Evolutionary conservation across 2,797 vertebrate species (phyloP), one percentile per base, ranked within the genome.

Genomic region (Chelonia mydas): DNA sequence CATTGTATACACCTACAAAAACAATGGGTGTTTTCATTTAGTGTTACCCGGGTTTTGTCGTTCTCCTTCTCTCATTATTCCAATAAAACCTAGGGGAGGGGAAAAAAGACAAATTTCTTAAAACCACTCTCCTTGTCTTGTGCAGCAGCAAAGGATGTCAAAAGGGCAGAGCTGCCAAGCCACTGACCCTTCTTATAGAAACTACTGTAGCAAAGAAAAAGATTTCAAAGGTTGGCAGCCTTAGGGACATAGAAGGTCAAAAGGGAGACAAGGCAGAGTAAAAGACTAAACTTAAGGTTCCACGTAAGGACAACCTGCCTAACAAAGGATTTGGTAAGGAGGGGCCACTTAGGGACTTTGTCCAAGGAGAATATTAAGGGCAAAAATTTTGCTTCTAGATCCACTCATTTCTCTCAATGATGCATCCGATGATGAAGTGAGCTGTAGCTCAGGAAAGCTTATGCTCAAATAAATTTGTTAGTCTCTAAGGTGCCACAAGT

Each of bases 151-250:
- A 41, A 50, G 72, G 61, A 0, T 3, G 86, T 91, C 94, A 95
- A 94, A 97, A 97, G 93, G 89, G 89, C 86, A 96, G 49, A 93
- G 82, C 82, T 89, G 87, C 78, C 90, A 94, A 94, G 54, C 68
- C 89, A 94, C 10, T 37, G 65, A 90, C 17, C 50, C 85, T 86
- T 91, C 91, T 83, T 0, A 0, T 19, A 94, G 88, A 57, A 87
- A 19, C 47, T 37, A 91, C 1, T 80, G 54, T n/a, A 92, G 72
- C 41, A 94, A 87, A 90, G 72, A 87, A 95, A 90, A 94, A 93
- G 89, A 93, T 61, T 51, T 77, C 90, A 96, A 97, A 97, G 96
- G 95, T 97, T 96, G 96, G 54, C n/a, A 45, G 54, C 23, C 33
- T 94, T 59, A 92, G 77, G 84, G 86, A 86, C 45, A 86, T 15